phyloP scores from a whole-genome alignment of 92 coral and sea anemone genomes.

The Plumapathes pennacea region DNA sequence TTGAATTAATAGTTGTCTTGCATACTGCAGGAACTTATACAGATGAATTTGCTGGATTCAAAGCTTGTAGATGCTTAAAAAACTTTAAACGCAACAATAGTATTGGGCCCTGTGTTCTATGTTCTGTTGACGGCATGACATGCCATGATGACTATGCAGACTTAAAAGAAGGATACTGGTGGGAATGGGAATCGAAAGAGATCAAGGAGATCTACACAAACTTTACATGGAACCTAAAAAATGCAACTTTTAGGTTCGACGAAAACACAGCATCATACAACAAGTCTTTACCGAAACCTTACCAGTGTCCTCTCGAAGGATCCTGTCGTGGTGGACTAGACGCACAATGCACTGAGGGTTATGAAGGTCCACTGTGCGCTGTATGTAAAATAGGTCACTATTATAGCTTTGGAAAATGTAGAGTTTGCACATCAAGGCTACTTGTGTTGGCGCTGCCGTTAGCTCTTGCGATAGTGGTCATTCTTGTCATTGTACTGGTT shows the following conservation, averaged over 20 bases:
- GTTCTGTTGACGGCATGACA: slow-evolving; percentile 1
- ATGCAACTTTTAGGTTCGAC: neutral
- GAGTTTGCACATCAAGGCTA: slow-evolving; percentile 5
- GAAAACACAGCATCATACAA: neutral
- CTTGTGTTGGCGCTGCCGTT: neutral
- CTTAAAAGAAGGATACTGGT: slow-evolving; percentile 9
- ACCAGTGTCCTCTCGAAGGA: slow-evolving; percentile 10
- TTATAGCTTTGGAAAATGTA: slow-evolving; percentile 1
- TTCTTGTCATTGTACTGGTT: neutral
- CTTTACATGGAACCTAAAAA: neutral
- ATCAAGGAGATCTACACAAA: neutral
- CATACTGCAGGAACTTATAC: slow-evolving; percentile 10
- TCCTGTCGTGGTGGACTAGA: slow-evolving; percentile 28
- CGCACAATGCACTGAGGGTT: slow-evolving; percentile 11
- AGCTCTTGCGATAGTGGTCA: neutral
- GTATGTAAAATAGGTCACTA: slow-evolving; percentile 20
- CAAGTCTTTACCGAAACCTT: neutral
- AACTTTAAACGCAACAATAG: slow-evolving; percentile 8
- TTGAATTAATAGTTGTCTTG: too few relatives aligned
- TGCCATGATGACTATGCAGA: neutral
- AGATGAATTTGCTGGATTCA: slow-evolving; percentile 17
- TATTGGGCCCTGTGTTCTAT: slow-evolving; percentile 4
- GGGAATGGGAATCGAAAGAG: slow-evolving; percentile 4
- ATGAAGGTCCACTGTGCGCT: slow-evolving; percentile 22
- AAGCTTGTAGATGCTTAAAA: slow-evolving; percentile 20